phyloP scores from a whole-genome alignment of 1,140 invertebrate genomes.

The Olivierus martensii region DNA sequence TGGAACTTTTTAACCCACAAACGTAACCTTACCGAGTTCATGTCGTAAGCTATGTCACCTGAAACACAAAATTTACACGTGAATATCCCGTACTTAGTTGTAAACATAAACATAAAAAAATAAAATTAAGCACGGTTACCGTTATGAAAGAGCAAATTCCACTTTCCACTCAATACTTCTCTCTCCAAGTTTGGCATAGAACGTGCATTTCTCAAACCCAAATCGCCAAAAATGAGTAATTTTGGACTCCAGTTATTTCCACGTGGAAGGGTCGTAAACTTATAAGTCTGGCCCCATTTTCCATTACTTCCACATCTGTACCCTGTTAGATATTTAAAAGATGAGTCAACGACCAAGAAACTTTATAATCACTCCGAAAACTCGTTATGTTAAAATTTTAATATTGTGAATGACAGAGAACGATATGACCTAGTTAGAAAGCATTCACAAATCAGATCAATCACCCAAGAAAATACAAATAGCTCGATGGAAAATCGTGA shows the following conservation, averaged over 20 bases:
- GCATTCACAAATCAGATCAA: no score
- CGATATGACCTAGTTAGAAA: no score
- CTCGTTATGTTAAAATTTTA: no score
- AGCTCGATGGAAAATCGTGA: no score
- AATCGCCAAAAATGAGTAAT: constrained; percentile 76
- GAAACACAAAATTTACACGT: constrained; percentile 1
- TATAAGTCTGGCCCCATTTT: constrained; percentile 66
- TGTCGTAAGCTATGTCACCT: constrained; percentile 84
- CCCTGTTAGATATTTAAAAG: constrained; percentile 33
- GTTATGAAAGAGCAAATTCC: constrained; percentile 81
- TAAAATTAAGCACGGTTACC: constrained; percentile 32
- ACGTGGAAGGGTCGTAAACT: constrained; percentile 49
- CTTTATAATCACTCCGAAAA: no score
- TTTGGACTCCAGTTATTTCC: constrained; percentile 56
- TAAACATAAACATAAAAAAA: no score
- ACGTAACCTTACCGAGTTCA: constrained; percentile 53
- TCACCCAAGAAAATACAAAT: no score
- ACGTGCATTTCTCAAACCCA: constrained; percentile 44
- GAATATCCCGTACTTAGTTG: no score
- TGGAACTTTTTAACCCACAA: no score
- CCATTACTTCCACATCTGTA: constrained; percentile 65
- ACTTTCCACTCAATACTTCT: constrained; percentile 60
- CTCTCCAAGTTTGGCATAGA: constrained; percentile 65
- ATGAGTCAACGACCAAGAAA: no score
- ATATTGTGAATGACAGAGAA: no score